A percentile compares a stretch with the other conserved stretches of the same genome.
These are phyloP conservation scores for Thyatira batis DNA, from an alignment of 2,888 invertebrate species.

Conservation along the genomic window DNA sequence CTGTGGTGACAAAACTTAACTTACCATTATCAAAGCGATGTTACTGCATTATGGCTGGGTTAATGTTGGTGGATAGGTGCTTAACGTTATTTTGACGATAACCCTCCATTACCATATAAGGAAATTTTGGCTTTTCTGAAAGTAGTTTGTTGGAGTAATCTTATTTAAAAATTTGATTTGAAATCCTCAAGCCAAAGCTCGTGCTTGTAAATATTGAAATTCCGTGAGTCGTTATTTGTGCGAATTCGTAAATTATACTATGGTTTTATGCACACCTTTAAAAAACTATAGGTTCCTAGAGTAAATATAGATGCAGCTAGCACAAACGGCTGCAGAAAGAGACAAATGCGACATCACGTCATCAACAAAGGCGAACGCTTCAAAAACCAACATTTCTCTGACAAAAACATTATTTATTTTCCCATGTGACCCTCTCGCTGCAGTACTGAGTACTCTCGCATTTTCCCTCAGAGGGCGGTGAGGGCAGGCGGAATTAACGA, in stretches of 20 bases:
- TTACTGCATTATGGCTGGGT: neutral
- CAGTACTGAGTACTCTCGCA: slow-evolving; percentile 6
- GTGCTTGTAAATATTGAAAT: no score
- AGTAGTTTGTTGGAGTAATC: no score
- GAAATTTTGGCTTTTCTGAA: no score
- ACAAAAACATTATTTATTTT: slow-evolving; percentile 47
- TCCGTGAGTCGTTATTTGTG: no score
- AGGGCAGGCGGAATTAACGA: slow-evolving; percentile 67
- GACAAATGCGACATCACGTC: neutral
- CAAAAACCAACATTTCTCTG: slow-evolving; percentile 13
- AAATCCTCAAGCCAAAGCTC: no score
- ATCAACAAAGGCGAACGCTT: neutral
- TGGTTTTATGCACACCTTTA: no score
- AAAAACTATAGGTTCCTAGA: no score
- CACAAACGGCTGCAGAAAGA: neutral
- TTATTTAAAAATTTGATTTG: no score
- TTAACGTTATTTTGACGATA: neutral
- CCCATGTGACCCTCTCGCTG: slow-evolving; percentile 33
- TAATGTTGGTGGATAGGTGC: neutral
- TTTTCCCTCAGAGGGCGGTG: slow-evolving; percentile 21
- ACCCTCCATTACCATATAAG: no score
- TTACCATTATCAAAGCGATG: neutral
- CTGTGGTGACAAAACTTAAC: no score
- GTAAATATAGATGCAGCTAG: no score
- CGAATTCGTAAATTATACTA: no score